These are phyloP conservation scores for Trachythela sp. DNA, from an alignment of 64 coral and sea anemone species.

Conservation along the genomic window DNA sequence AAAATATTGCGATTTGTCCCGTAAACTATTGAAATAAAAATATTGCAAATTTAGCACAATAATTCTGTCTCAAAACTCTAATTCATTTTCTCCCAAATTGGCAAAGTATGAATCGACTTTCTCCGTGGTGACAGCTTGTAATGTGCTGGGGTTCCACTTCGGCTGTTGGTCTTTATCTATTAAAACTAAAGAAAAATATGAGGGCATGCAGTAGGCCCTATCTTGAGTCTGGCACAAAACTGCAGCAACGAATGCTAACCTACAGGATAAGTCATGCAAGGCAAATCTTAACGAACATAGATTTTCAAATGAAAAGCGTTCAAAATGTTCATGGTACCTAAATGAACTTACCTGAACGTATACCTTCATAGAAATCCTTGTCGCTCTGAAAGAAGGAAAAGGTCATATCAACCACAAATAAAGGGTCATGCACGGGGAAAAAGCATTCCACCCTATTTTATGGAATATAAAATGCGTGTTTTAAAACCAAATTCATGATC, in stretches of 20 bases:
- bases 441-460: no score
- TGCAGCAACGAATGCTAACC: not conserved
- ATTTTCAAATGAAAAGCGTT: no score
- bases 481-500: no score
- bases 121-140: constrained; percentile 62
- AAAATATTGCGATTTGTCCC: no score
- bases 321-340: no score
- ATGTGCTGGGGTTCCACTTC: constrained; percentile 63
- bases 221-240: not conserved
- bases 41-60: no score
- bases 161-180: constrained; percentile 92
- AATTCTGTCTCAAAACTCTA: constrained; percentile 58
- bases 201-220: not conserved
- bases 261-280: no score
- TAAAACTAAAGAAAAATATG: constrained; percentile 57
- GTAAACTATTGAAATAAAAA: no score
- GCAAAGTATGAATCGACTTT: constrained; percentile 87
- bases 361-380: constrained; percentile 96
- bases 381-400: constrained; percentile 48
- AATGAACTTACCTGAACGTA: constrained; percentile 77
- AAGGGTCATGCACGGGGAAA: no score
- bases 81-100: constrained; percentile 68
- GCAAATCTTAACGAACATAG: no score
- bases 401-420: not conserved
- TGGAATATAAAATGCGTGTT: no score